Percentiles rank a stretch among this genome's conserved stretches.
Conservation (phyloP, 2,888 invertebrate genomes). For the Ectemnius cavifrons region DNA sequence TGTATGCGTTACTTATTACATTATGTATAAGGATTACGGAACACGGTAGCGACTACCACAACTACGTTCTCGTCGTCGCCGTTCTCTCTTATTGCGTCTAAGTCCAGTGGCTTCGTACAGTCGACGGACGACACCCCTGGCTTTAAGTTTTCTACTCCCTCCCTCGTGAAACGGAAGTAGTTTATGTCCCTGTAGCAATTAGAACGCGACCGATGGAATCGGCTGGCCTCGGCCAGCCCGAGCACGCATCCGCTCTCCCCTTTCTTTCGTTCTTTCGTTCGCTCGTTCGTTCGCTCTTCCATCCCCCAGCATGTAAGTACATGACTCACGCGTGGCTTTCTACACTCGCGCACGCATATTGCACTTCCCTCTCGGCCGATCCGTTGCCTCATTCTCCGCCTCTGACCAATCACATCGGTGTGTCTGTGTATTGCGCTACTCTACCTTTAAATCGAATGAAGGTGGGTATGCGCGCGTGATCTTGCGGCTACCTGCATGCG, state of each 20-base stretch:
- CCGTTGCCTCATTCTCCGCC: not conserved
- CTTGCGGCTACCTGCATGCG: not conserved
- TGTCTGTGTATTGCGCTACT: not conserved
- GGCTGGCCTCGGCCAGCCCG: not conserved
- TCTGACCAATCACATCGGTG: not conserved
- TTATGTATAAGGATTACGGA: slow-evolving; percentile 58
- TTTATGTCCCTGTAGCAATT: not conserved
- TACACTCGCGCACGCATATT: slow-evolving; percentile 7
- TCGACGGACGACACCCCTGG: not conserved
- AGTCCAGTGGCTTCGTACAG: slow-evolving; percentile 2
- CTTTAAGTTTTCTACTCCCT: not conserved
- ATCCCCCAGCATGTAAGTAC: not conserved
- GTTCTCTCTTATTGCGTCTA: slow-evolving; percentile 17
- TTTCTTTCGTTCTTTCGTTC: slow-evolving; percentile 5
- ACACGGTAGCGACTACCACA: slow-evolving; percentile 75
- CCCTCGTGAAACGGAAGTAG: not conserved
- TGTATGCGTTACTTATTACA: slow-evolving; percentile 61
- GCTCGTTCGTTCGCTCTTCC: slow-evolving; percentile 3
- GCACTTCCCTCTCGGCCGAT: not conserved
- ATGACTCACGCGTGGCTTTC: not conserved
- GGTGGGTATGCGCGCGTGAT: slow-evolving; percentile 15
- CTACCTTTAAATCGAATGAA: not conserved
- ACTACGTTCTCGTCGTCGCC: slow-evolving; percentile 59
- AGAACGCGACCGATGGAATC: not conserved
- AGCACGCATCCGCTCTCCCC: slow-evolving; percentile 1